A percentile compares a stretch with the other conserved stretches of the same genome.
Conservation (phyloP, 2,888 invertebrate genomes). For the Hypsopygia costalis region DNA sequence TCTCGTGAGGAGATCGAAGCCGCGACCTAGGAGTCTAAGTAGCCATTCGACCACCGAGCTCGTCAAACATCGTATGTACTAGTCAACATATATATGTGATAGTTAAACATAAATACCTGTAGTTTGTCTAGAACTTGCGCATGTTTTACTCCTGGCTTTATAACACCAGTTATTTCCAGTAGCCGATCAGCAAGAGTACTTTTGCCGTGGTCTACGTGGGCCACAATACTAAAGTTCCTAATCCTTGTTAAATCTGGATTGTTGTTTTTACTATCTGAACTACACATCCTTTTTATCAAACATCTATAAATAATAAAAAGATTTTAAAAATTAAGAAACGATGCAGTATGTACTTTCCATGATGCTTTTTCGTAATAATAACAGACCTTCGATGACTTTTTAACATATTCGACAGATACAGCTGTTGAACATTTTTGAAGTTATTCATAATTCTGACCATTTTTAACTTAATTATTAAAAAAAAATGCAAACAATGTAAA, state of each 20-base stretch:
- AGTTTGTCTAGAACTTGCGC: conserved; percentile 88
- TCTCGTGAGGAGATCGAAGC: no score
- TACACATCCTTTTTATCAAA: conserved; percentile 34
- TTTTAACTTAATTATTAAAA: no score
- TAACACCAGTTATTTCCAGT: conserved; percentile 94
- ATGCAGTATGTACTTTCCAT: no score
- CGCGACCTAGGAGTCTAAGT: no score
- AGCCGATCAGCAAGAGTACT: conserved; percentile 97
- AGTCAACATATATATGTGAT: no score
- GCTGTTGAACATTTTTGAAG: neutral
- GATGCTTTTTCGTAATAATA: neutral
- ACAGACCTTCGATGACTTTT: conserved; percentile 21
- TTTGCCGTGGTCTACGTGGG: conserved; percentile 99
- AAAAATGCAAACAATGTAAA: no score
- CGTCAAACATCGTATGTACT: no score
- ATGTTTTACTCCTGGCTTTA: conserved; percentile 82
- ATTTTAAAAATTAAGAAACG: neutral
- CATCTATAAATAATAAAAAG: conserved; percentile 22
- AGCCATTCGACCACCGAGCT: no score
- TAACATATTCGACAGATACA: neutral
- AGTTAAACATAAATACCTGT: conserved; percentile 76
- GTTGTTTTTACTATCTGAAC: conserved; percentile 32
- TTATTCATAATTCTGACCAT: conserved; percentile 5
- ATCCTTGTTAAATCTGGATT: conserved; percentile 72
- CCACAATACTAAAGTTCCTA: conserved; percentile 97